Base-by-base conservation (phyloP, 2,797 vertebrate species). In the Leptodactylus fallax region DNA sequence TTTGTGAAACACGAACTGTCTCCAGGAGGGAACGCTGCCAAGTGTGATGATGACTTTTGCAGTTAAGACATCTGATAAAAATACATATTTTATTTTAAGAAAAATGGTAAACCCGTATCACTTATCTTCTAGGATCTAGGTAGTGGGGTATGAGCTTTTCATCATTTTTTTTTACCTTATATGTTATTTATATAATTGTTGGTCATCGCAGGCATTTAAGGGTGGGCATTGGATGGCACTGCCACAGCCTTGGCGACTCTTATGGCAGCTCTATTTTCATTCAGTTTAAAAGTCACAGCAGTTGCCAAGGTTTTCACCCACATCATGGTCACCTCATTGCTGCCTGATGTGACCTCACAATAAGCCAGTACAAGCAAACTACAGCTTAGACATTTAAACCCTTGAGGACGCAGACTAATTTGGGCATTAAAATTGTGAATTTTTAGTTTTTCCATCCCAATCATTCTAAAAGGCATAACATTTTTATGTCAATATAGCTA, bases 11-110 rank as follows among this genome's bases (percentile, higher is more conserved):
- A 77, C 60, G 12, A 84, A 79, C 77, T 72, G 23, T 53, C 67
- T 80, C 78, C 83, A 85, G 61, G 77, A 49, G 53, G 80, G 63
- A 76, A 85, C 72, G 23, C 7, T 74, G 56, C 47, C 58, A 88
- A 87, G 61, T 53, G 7, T 47, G 49, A 27, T 83, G 81, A 87
- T 84, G 79, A 65, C 81, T 87, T 87, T 71, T 78, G 61, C 81
- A 87, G 86, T 56, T 63, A 16, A 55, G 19, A 47, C 72, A 65
- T 56, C 63, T 49, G 12, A 47, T 55, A 51, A 25, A 58, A 79
- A 78, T 19, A 53, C 61, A 61, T 49, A 69, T 23, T 49, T 85
- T 2, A 2, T 85, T 67, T 79, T 21, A 36, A 27, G 58, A 11
- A 61, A 53, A 84, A 60, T 13, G 11, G 12, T 27, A 74, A 76